These are phyloP conservation scores for Callimorpha dominula DNA, from an alignment of 2,888 invertebrate genomes.

Conservation along the genomic window DNA sequence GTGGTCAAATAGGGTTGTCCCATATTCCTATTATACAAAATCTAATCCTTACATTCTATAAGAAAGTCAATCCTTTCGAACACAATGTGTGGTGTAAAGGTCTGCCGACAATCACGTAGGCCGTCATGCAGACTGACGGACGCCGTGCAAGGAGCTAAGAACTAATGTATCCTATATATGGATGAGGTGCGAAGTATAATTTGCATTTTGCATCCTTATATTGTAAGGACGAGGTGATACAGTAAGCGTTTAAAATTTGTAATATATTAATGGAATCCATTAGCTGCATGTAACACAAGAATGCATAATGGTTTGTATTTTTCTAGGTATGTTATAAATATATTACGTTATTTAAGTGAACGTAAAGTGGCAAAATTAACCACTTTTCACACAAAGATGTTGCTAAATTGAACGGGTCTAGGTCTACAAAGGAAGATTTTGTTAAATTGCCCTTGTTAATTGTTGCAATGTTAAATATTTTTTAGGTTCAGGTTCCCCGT, in stretches of 20 bases:
- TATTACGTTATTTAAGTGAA: neutral
- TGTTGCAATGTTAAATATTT: neutral
- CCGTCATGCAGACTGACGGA: constrained; percentile 62
- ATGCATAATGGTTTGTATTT: neutral
- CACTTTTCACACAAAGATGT: neutral
- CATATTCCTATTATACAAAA: neutral
- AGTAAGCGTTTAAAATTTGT: constrained; percentile 22
- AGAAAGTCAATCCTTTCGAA: neutral
- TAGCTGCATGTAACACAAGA: neutral
- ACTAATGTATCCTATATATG: constrained; percentile 50
- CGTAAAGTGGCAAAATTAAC: neutral
- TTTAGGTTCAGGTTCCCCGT: neutral
- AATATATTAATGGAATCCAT: too few relatives aligned
- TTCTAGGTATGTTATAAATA: neutral
- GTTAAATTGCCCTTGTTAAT: neutral
- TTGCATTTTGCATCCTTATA: constrained; percentile 48
- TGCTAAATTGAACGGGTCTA: neutral
- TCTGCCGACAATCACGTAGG: constrained; percentile 60
- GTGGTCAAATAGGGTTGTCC: neutral
- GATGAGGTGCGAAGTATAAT: constrained; percentile 39
- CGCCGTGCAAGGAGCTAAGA: constrained; percentile 55
- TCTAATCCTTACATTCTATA: neutral
- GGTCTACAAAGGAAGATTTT: neutral
- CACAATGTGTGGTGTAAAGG: constrained; percentile 25
- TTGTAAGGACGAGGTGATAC: constrained; percentile 23